Base-by-base conservation (phyloP, 2,113 vertebrate genomes). In the Myotis brandtii region DNA sequence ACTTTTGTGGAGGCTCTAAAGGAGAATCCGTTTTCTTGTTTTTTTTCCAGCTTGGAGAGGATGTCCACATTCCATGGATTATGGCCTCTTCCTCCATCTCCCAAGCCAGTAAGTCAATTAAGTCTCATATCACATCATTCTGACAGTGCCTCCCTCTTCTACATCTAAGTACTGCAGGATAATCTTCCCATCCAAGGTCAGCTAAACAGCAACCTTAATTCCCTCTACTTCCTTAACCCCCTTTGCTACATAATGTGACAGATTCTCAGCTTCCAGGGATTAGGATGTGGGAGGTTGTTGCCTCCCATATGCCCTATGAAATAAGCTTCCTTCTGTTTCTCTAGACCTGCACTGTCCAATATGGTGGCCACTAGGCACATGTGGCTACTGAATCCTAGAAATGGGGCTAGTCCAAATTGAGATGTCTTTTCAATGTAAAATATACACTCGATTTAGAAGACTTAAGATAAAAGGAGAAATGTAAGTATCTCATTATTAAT, bases 311-410 rank as follows among this genome's bases (percentile, higher is more conserved):
- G 2, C 8, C 12, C 27, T 34, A 5, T 18, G 70, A 27, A 43
- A n/a, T 50, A 30, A 69, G 16, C 77, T 17, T 40, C 70, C 59
- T 50, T 66, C 67, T 6, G 0, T 40, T 76, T 21, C 62, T 77
- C n/a, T 11, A 17, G n/a, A 50, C 25, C 25, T n/a, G 1, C 0
- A 0, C 27, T 69, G 7, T 25, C 37, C 40, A 40, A 1, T 21
- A 27, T 23, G 32, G 48, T 0, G 5, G 21, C 54, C 21, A 23
- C 21, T 0, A 67, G 50, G 27, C 17, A 40, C n/a, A 6, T 4
- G 8, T 27, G 69, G 10, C 37, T 9, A 5, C 6, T 21, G 50
- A 27, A 56, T 17, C 30, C 50, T 77, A 79, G 62, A 52, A 30
- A 70, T 64, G 62, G n/a, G 18, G 3, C n/a, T 23, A 21, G 13